Percentiles rank a stretch among this genome's conserved stretches.
These are phyloP conservation scores for Hedya salicella DNA, from an alignment of 2,888 invertebrate species.

Conservation along the genomic window DNA sequence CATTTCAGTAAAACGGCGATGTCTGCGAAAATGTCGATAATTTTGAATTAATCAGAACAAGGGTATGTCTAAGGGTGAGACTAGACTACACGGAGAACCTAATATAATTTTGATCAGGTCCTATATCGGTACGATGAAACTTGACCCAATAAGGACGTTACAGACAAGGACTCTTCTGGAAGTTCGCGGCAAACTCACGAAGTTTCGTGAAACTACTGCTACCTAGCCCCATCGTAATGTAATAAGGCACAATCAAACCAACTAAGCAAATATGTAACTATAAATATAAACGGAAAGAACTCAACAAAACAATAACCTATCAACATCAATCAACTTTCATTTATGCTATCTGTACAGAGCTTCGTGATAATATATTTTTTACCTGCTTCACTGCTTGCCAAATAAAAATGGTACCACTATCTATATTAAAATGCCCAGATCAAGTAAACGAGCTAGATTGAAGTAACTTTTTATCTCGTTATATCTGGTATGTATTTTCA, in stretches of 20 bases:
- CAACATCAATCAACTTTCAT: neutral
- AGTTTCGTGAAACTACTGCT: conserved; percentile 1
- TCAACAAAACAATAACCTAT: neutral
- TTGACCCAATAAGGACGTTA: neutral
- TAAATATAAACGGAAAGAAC: neutral
- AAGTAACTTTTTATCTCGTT: neutral
- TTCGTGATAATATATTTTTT: too few species aligned
- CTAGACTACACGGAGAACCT: neutral
- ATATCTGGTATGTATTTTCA: neutral
- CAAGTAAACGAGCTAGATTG: neutral
- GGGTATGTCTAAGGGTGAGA: neutral
- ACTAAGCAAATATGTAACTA: neutral
- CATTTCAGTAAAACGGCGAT: conserved; percentile 3
- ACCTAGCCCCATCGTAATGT: conserved; percentile 5
- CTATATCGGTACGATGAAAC: conserved; percentile 7
- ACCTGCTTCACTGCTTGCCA: too few species aligned
- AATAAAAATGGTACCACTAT: too few species aligned
- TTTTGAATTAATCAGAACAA: neutral
- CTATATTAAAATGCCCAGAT: neutral
- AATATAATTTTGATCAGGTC: neutral
- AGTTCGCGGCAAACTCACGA: neutral
- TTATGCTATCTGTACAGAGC: neutral
- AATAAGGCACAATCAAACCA: conserved; percentile 1
- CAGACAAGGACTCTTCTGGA: neutral
- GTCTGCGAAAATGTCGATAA: neutral